Conservation (phyloP, 2,113 vertebrate species). For the Lophotis ruficrista region DNA sequence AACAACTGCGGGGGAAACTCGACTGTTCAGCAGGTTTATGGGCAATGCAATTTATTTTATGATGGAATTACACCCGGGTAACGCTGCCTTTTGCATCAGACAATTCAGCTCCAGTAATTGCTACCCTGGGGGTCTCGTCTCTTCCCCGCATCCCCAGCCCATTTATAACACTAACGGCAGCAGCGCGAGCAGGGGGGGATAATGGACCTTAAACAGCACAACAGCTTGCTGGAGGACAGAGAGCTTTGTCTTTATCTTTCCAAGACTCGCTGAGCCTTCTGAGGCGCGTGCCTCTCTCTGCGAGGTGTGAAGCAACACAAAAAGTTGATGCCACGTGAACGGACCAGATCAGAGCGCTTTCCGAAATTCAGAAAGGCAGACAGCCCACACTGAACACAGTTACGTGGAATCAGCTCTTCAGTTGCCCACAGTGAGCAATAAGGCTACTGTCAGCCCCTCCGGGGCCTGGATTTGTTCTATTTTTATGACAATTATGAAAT, state of each 20-base stretch:
- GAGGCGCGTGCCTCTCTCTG: neutral
- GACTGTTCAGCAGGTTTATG: constrained; percentile 52
- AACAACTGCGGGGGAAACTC: constrained; percentile 16
- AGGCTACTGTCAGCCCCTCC: neutral
- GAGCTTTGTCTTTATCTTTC: neutral
- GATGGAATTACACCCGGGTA: constrained; percentile 65
- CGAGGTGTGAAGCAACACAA: neutral
- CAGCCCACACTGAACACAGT: neutral
- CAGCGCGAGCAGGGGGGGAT: constrained; percentile 28
- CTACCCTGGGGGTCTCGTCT: constrained; percentile 57
- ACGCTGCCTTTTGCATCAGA: constrained; percentile 67
- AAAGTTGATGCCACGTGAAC: neutral
- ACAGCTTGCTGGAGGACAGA: constrained; percentile 20
- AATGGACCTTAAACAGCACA: constrained; percentile 50
- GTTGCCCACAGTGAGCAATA: neutral
- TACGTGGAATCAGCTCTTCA: constrained; percentile 21
- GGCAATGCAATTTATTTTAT: constrained; percentile 74
- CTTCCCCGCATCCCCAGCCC: neutral
- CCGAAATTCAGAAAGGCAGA: neutral
- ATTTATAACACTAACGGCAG: constrained; percentile 35
- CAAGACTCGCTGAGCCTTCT: neutral
- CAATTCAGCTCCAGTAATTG: constrained; percentile 69
- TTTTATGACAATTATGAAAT: constrained; percentile 11
- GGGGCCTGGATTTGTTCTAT: neutral
- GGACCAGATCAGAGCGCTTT: neutral